Conservation (phyloP, 2,113 vertebrate genomes). For the Muntiacus reevesi region DNA sequence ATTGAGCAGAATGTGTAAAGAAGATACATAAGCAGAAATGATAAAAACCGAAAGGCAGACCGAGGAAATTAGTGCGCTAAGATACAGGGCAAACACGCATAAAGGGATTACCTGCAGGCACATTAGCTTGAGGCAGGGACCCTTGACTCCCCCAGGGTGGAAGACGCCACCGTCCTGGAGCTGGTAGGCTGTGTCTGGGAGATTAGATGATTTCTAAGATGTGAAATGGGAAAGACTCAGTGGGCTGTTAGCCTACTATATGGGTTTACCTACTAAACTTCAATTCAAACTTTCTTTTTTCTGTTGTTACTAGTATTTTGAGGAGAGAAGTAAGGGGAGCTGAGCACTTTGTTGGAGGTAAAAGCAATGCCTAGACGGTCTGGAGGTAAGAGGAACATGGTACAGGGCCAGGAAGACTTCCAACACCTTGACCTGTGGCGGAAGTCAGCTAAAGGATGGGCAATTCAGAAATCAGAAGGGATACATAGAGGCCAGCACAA, state of each 20-base stretch:
- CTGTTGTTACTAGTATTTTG: neutral
- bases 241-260: neutral
- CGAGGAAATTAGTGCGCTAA: neutral
- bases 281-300: neutral
- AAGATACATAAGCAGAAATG: neutral
- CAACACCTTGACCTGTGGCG: neutral
- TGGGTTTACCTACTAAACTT: neutral
- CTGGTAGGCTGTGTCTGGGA: neutral
- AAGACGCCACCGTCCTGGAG: neutral
- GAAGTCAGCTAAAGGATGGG: neutral
- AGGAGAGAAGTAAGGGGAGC: neutral
- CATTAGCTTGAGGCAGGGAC: neutral
- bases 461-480: neutral
- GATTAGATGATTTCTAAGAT: neutral
- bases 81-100: neutral
- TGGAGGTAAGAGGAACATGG: neutral
- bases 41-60: neutral
- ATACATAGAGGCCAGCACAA: neutral
- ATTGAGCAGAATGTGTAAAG: neutral
- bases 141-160: fast-evolving
- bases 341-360: neutral
- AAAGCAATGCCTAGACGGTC: neutral
- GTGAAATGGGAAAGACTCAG: neutral
- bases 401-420: neutral
- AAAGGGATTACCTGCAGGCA: neutral